Base-by-base conservation (phyloP, 2,888 invertebrate species). In the Ganaspis brasiliensis region DNA sequence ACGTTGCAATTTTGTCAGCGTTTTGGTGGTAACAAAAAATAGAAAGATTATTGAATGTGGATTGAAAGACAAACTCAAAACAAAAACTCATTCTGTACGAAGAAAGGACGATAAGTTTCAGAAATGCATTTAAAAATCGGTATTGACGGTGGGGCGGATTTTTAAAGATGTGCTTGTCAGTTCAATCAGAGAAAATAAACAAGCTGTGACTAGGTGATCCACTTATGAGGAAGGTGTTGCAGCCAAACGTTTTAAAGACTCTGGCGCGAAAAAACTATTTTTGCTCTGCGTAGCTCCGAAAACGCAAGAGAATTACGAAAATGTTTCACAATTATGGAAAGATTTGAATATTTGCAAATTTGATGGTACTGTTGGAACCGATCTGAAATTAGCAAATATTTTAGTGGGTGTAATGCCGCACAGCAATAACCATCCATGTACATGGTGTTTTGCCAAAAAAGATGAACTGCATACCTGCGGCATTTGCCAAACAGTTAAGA, bases 11-110 rank as follows among this genome's bases (percentile, higher is more conserved):
- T 72, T 21, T 14, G 56, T 19, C 56, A 73, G 19, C 49, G n/a
- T 49, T 31, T 57, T 14, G 31, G 56, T 40, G 73, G 73, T n/a
- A 73, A 73, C 55, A 24, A 72, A 21, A 16, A 72, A 21, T 55
- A 72, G 56, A 55, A 72, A 35, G 49, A 56, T 56, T 55, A 56
- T 72, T 72, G 10, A 72, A 72, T 37, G 26, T 26, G 56, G 56
- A 56, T 72, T 72, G 55, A 72, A 72, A 72, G 52, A 19, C n/a
- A 72, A 72, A 16, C 72, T 72, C 31, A 37, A 16, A 55, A 26
- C 26, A 31, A 72, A 26, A 72, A 56, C 72, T 72, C 72, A 72
- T 72, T 72, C 72, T n/a, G n/a, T n/a, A n/a, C n/a, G n/a, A n/a
- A n/a, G n/a, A n/a, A n/a, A n/a, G 12, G 56, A 56, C 56, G 72